Percentiles rank a stretch among this genome's conserved stretches.
Conservation (phyloP, 2,888 invertebrate genomes). For the Metopia argyrocephala region DNA sequence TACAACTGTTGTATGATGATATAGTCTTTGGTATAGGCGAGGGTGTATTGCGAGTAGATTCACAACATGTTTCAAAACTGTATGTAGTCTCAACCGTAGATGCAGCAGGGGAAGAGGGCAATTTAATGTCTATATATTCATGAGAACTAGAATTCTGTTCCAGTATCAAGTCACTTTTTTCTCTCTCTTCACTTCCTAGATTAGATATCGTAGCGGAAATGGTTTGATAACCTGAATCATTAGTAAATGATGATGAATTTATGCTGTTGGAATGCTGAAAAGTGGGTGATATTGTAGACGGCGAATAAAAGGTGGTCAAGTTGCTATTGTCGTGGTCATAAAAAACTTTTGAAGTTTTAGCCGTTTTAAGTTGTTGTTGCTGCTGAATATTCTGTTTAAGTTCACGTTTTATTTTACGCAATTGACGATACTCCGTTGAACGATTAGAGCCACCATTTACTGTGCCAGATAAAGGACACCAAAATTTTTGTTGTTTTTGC, state of each 20-base stretch:
- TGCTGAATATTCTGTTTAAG: conserved; percentile 71
- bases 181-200: conserved; percentile 8
- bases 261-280: conserved; percentile 3
- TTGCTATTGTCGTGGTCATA: conserved; percentile 19
- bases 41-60: conserved; percentile 27
- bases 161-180: conserved; percentile 6
- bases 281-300: background rate
- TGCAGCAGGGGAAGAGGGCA: conserved; percentile 35
- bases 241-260: conserved; percentile 30
- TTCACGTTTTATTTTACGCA: conserved; percentile 71
- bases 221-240: conserved; percentile 58
- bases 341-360: conserved; percentile 9
- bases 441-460: conserved; percentile 56
- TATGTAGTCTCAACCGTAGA: conserved; percentile 54
- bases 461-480: conserved; percentile 60
- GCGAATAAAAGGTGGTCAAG: background rate
- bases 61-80: conserved; percentile 54
- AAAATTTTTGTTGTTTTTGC: conserved; percentile 57
- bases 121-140: conserved; percentile 44
- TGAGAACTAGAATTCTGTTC: background rate
- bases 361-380: conserved; percentile 61
- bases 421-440: conserved; percentile 70
- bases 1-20: conserved; percentile 44
- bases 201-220: background rate
- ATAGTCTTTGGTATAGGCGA: conserved; percentile 23